Evolutionary conservation across 2,888 invertebrate species (phyloP), one percentile per base, ranked within the genome.

Genomic region (Torymus tubicola): DNA sequence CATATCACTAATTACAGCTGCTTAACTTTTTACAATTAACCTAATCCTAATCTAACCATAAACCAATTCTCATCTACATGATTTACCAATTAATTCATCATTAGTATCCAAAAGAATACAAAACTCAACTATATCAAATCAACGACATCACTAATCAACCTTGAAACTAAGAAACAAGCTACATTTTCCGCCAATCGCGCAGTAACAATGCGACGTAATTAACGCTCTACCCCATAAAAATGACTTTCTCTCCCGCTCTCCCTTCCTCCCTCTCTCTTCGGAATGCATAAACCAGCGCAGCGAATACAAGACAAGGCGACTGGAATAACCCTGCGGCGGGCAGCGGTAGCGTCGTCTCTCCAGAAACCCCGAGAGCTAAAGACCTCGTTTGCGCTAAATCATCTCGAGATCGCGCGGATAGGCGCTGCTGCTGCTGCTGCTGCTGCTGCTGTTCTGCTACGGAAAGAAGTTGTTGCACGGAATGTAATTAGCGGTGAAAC

Each of bases 311-410:
- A 57, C 18, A 53, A 10, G 5, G 21, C 52, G 55, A 64, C 18
- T 18, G 52, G 57, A 53, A 18, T 21, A 74, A 5, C 31, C 31
- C 31, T 31, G 31, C 31, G 31, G 31, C 31, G n/a, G 31, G 31
- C 31, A 8, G 31, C 31, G 31, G 3, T 63, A 18, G 13, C 57
- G 13, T 50, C 65, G 61, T n/a, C 67, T 52, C n/a, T 64, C 18
- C 13, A 71, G 16, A 71, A 76, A 81, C 57, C 75, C 63, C 55
- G 75, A 75, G 70, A 79, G 76, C 80, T 80, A 82, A 82, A 80
- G 79, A 82, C 73, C 80, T 82, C 77, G 82, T 82, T 82, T 82
- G 80, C 80, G 74, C 65, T 82, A 82, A 82, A 82, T 82, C 80
- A 80, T 80, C 77, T 74, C 53, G 65, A 80, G 74, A 82, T 80